Base-by-base conservation (phyloP, 2,797 vertebrate species). In the Emydoidea blandingii region DNA sequence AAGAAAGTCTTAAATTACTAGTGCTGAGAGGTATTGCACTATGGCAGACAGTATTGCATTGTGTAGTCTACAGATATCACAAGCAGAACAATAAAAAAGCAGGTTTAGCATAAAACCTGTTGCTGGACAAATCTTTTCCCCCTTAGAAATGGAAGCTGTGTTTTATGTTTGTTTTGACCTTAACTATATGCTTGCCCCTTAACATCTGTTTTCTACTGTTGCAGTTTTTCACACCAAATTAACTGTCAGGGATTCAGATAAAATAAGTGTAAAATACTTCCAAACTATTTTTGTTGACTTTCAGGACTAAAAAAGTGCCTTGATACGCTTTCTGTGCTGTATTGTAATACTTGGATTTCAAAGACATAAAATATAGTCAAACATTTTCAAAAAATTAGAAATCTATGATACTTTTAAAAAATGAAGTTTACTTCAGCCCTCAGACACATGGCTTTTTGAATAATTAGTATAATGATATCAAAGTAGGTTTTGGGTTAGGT, bases 1-100 rank as follows among this genome's bases (percentile, higher is more conserved):
- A 98, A 98, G 98, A 98, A 98, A 98, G 98, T 98, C 98, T 98
- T 99, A 99, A 99, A 99, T 99, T 98, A 99, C 98, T 98, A 97
- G 98, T 98, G 98, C 98, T 98, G 98, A 98, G 98, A 98, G 98
- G 98, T 98, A 98, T 98, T 98, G 98, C 98, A 93, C 98, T 93
- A 96, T 86, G 94, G 98, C 97, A 98, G 98, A 98, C 98, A 98
- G 98, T 98, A 96, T 97, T 98, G 98, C 98, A 98, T 97, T 98
- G 98, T 98, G 97, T 98, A 98, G 98, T 97, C 98, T 98, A 86
- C 96, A 97, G 97, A 98, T 98, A 98, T 96, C 97, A 98, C 96
- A 94, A 97, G 97, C 97, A 98, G 97, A 98, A 98, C 98, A 98
- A 98, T 98, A 98, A 98, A 98, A 98, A 98, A 91, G 92, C 96